phyloP scores from a whole-genome alignment of 2,888 invertebrate genomes.

The Cyrtodaria siliqua region DNA sequence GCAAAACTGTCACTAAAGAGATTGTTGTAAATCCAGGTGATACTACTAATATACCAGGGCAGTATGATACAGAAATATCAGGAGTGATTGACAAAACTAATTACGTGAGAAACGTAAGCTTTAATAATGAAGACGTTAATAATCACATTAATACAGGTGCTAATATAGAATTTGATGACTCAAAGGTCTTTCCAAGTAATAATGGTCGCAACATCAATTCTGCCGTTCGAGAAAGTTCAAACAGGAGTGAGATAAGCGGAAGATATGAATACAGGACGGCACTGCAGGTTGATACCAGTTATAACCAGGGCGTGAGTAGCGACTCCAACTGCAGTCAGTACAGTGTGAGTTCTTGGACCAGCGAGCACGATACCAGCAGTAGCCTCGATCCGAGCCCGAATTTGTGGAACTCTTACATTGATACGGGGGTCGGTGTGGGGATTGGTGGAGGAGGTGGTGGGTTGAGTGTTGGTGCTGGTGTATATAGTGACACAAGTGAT shows the following conservation, averaged over 20 bases:
- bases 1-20: too few species aligned
- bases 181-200: too few species aligned
- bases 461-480: neutral
- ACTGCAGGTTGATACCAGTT: conserved; percentile 56
- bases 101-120: too few species aligned
- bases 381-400: conserved; percentile 60
- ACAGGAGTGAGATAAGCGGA: neutral
- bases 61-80: too few species aligned
- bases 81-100: too few species aligned
- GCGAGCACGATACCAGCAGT: conserved; percentile 59
- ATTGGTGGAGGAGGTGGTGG: neutral
- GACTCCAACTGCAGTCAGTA: conserved; percentile 63
- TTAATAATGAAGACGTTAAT: too few species aligned
- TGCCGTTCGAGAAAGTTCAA: too few species aligned
- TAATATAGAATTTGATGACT: too few species aligned
- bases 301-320: conserved; percentile 54
- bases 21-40: too few species aligned
- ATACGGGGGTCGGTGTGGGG: conserved; percentile 21
- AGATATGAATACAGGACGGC: conserved; percentile 47
- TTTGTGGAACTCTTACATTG: conserved; percentile 43
- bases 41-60: too few species aligned
- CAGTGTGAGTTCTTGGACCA: conserved; percentile 55
- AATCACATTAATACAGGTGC: too few species aligned
- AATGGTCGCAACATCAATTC: too few species aligned
- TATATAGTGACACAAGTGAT: conserved; percentile 58